Base-by-base conservation (phyloP, 2,888 invertebrate species). In the Drosophila demipolita region DNA sequence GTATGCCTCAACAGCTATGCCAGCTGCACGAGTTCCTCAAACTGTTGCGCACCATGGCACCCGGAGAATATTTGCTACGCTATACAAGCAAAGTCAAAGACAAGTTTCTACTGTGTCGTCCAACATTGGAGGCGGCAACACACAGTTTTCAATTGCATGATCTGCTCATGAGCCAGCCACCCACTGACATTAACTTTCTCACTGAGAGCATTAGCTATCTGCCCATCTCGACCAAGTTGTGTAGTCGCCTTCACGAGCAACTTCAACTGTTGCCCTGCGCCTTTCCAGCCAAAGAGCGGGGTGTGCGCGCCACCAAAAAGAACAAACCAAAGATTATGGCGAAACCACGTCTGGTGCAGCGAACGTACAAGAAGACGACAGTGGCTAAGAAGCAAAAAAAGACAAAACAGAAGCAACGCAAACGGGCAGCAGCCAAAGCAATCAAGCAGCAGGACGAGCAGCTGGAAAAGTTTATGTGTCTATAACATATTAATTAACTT, bases 51-150 rank as follows among this genome's bases (percentile, higher is more conserved):
- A 78, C 73, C 2, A 69, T 91, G 12, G 48, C 83, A 0, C 38
- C 62, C 0, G 92, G 92, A 0, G 80, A 88, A 7, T 92, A 91
- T 66, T 59, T 92, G 23, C 59, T 92, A 23, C 90, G 92, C 1
- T 87, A 77, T 57, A 86, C 86, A 42, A 49, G 75, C n/a, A 91
- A 90, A 50, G 88, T 81, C 49, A 78, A 66, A 3, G 90, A 92
- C 5, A 90, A 90, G 38, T 73, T 93, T 1, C 60, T 92, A 52
- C 72, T 92, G 0, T 91, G 92, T n/a, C 67, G 66, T 1, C 82
- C 89, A 3, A 69, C 84, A 0, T 29, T 55, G 23, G 85, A 83
- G 17, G 60, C 73, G 1, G 76, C 86, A 0, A 40, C 81, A 8
- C 82, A 89, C 20, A 79, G 87, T 3, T 72, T 92, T 9, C 70